These are phyloP conservation scores for Monopis laevigella DNA, from an alignment of 2,888 invertebrate species.

Conservation along the genomic window DNA sequence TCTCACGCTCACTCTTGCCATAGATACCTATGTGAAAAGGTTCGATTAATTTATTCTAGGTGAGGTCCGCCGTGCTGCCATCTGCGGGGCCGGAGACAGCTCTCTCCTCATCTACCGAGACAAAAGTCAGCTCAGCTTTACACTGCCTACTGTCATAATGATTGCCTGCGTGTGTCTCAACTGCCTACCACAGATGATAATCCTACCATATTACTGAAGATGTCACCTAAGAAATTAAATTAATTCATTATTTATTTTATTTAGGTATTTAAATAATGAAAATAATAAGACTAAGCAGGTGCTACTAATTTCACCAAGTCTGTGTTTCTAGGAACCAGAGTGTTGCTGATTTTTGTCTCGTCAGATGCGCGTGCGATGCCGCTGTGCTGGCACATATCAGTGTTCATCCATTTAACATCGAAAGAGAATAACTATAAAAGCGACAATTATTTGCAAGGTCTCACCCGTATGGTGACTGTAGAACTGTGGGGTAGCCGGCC, in stretches of 20 bases:
- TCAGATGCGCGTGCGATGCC: constrained; percentile 59
- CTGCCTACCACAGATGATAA: no score
- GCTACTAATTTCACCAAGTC: no score
- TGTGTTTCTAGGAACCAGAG: background rate
- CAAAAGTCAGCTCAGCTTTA: constrained; percentile 61
- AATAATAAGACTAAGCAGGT: no score
- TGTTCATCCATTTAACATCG: constrained; percentile 63
- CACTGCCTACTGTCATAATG: no score
- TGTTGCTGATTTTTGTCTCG: constrained; percentile 63
- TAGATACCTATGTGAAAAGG: constrained; percentile 68
- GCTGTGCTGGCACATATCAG: constrained; percentile 63
- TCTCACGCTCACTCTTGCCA: constrained; percentile 69
- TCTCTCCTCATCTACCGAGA: constrained; percentile 67
- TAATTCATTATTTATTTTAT: no score
- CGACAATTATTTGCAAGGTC: constrained; percentile 30
- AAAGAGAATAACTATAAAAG: constrained; percentile 32
- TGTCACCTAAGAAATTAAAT: no score
- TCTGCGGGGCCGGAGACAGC: constrained; percentile 49
- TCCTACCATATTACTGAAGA: no score
- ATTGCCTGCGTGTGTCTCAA: no score
- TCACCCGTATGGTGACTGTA: constrained; percentile 89
- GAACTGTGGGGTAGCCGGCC: constrained; percentile 78
- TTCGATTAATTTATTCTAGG: constrained; percentile 63
- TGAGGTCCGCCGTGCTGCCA: constrained; percentile 56
- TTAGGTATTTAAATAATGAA: no score